phyloP scores from a whole-genome alignment of 1,140 invertebrate species.

The Vollenhovia emeryi region DNA sequence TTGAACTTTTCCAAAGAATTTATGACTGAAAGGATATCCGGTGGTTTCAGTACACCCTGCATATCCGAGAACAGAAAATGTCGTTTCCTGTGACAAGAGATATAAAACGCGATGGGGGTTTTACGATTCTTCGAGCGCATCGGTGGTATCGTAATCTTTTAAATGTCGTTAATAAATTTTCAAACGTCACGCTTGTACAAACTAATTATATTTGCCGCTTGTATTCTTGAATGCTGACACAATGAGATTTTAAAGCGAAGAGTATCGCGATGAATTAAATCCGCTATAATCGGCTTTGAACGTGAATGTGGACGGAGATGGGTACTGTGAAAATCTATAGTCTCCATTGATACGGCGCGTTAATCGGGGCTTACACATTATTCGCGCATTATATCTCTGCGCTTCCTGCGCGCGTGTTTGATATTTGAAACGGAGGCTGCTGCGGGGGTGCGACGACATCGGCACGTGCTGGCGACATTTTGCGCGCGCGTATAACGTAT shows the following conservation, averaged over 20 bases:
- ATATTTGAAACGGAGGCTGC: slow-evolving; percentile 37
- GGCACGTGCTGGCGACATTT: slow-evolving; percentile 56
- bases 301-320: neutral
- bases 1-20: too few relatives aligned
- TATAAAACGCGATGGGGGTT: neutral
- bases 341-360: slow-evolving; percentile 42
- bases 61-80: neutral
- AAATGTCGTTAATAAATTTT: neutral
- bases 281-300: slow-evolving; percentile 46
- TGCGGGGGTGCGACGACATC: slow-evolving; percentile 43
- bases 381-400: slow-evolving; percentile 47
- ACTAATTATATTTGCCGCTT: neutral
- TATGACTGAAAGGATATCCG: too few relatives aligned
- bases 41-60: too few relatives aligned
- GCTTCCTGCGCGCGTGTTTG: slow-evolving; percentile 50
- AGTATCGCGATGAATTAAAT: neutral
- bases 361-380: slow-evolving; percentile 58
- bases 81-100: neutral
- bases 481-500: neutral
- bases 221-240: neutral
- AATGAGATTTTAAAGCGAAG: neutral
- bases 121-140: neutral
- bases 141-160: neutral
- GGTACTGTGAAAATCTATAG: slow-evolving; percentile 7
- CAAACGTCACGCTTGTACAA: neutral